Evolutionary conservation across 2,888 invertebrate genomes (phyloP).

Genomic region (Hydrotaea cyrtoneurina): DNA sequence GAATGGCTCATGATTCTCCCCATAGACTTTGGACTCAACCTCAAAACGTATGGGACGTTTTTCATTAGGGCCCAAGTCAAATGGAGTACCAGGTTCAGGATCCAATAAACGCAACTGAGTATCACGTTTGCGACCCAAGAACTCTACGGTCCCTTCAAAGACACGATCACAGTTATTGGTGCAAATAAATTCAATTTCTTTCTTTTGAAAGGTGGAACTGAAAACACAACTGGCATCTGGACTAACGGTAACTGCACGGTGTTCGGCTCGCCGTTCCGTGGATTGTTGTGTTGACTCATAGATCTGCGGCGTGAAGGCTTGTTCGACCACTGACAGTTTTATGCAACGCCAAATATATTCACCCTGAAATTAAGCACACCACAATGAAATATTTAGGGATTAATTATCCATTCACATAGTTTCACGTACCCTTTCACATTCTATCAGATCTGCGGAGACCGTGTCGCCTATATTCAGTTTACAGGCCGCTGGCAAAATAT

Average conservation of each 20-base stretch:
- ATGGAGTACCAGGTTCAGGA: slow-evolving; percentile 56
- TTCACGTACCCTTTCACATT: slow-evolving; percentile 83
- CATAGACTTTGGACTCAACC: slow-evolving; percentile 72
- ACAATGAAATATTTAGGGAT: neutral
- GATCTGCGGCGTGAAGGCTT: slow-evolving; percentile 43
- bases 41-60: slow-evolving; percentile 66
- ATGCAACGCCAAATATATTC: slow-evolving; percentile 78
- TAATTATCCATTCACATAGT: slow-evolving; percentile 4
- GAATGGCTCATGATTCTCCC: slow-evolving; percentile 72
- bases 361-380: slow-evolving; percentile 72
- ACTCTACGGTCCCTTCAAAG: slow-evolving; percentile 66
- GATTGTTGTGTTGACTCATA: slow-evolving; percentile 14
- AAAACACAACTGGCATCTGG: slow-evolving; percentile 80
- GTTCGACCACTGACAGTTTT: slow-evolving; percentile 70
- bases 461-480: slow-evolving; percentile 84
- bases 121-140: slow-evolving; percentile 49
- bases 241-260: slow-evolving; percentile 79
- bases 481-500: slow-evolving; percentile 82
- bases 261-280: slow-evolving; percentile 20
- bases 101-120: slow-evolving; percentile 72
- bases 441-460: slow-evolving; percentile 86
- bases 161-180: slow-evolving; percentile 70
- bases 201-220: slow-evolving; percentile 79
- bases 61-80: neutral
- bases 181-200: slow-evolving; percentile 69